phyloP scores from a whole-genome alignment of 2,113 vertebrate genomes.

The Holacanthus passer region DNA sequence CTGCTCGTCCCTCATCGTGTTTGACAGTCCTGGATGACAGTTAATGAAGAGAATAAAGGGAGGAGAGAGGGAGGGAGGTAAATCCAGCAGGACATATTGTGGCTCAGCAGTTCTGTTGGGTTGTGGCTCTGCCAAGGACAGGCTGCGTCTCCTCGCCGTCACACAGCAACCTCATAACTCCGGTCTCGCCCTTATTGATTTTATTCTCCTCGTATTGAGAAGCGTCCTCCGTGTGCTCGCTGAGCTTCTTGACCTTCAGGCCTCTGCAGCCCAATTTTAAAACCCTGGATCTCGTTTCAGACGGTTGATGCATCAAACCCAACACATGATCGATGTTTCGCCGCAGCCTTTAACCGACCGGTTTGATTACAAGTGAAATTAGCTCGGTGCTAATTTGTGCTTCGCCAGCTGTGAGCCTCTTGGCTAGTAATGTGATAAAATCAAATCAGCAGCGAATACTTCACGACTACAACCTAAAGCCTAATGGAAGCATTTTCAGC shows the following conservation, averaged over 20 bases:
- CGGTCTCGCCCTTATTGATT: conserved; percentile 50
- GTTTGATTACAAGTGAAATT: conserved; percentile 16
- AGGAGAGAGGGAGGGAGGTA: conserved; percentile 6
- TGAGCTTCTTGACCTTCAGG: conserved; percentile 46
- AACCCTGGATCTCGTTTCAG: conserved; percentile 40
- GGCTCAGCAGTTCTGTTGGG: conserved; percentile 66
- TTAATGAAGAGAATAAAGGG: conserved; percentile 50
- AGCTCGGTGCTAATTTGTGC: conserved; percentile 22
- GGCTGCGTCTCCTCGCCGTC: conserved; percentile 40
- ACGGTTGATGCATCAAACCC: conserved; percentile 15
- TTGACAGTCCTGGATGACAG: conserved; percentile 60
- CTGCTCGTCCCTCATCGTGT: conserved; percentile 48
- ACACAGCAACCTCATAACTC: conserved; percentile 57
- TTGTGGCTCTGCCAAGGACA: conserved; percentile 62
- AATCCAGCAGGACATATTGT: conserved; percentile 67
- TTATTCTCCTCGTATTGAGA: conserved; percentile 32
- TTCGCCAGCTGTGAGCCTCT: conserved; percentile 17
- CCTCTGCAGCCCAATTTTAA: conserved; percentile 8
- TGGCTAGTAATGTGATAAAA: conserved; percentile 29
- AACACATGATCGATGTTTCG: conserved; percentile 22
- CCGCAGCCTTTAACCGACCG: background rate
- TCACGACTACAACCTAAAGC: conserved; percentile 15
- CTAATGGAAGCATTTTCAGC: conserved; percentile 17
- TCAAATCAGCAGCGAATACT: conserved; percentile 37
- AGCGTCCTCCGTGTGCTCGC: conserved; percentile 21